Conservation (phyloP, 2,113 vertebrate species). For the Zapornia atra region DNA sequence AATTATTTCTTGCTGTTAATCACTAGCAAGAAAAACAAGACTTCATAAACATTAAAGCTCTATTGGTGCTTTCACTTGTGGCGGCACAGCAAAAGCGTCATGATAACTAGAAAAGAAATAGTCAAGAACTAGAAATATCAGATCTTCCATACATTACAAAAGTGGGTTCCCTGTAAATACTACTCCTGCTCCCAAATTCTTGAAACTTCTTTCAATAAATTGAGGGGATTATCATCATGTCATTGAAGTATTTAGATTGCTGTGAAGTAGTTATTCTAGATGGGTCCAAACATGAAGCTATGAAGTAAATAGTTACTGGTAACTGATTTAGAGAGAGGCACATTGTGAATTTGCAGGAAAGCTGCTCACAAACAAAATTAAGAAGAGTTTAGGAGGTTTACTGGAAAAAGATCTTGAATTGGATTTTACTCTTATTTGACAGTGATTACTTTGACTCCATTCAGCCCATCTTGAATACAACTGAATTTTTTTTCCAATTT, state of each 20-base stretch:
- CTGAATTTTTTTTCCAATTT: background rate
- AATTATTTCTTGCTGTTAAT: slow-evolving; percentile 16
- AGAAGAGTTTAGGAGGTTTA: background rate
- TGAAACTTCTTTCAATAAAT: background rate
- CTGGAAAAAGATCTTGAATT: background rate
- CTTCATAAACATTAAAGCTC: slow-evolving; percentile 22
- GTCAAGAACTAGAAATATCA: slow-evolving; percentile 1
- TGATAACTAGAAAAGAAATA: background rate
- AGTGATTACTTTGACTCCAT: background rate
- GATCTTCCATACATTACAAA: background rate
- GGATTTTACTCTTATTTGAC: background rate
- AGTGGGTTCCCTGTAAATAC: background rate
- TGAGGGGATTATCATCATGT: background rate
- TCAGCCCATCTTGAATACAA: slow-evolving; percentile 5
- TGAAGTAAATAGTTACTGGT: background rate
- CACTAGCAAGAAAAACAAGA: slow-evolving; percentile 11
- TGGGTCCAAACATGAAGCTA: background rate
- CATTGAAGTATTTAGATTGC: background rate
- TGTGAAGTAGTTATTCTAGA: background rate
- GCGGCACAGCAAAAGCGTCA: background rate
- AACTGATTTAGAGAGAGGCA: background rate
- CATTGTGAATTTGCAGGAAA: background rate
- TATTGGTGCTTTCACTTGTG: background rate
- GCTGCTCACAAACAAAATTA: background rate
- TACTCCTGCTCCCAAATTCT: background rate